Base-by-base conservation (phyloP, 2,113 vertebrate genomes). In the Xenopus borealis region DNA sequence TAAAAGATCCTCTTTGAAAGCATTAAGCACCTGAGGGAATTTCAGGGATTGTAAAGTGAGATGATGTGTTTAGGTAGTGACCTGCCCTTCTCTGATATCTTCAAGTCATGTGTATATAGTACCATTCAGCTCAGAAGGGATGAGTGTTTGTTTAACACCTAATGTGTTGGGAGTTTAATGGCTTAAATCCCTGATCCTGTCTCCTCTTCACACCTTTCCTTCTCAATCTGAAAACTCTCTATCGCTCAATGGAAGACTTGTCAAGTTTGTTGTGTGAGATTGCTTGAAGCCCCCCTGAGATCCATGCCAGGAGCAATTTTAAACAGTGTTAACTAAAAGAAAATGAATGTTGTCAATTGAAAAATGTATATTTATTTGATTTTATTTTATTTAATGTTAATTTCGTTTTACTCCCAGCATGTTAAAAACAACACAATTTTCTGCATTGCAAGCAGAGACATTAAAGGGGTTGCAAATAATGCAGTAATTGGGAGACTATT, bases 121-220 rank as follows among this genome's bases (percentile, higher is more conserved):
- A 70, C 74, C 66, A 77, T 61, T 77, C 74, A 77, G 13, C 59
- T 44, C 47, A 77, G 50, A 77, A 77, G 64, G 67, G 74, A 77
- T 77, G 74, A 70, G 59, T 77, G 66, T 77, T 77, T 77, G 61
- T 77, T 77, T 77, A 77, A 77, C 74, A 77, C 74, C 74, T 70
- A 70, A 77, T 77, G 67, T 77, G 67, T 77, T 62, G 66, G 66
- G 50, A 64, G 59, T 63, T 77, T 77, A 77, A 77, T 77, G 74
- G 59, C n/a, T 64, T 40, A 77, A 70, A 70, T 70, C 67, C 67
- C 67, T 70, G 46, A 45, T n/a, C 64, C 72, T 59, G 12, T 62
- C 73, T 63, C 47, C 14, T 40, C 67, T 77, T 77, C 74, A 77
- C 74, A 77, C 74, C 74, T 77, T 77, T 62, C 52, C 61, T 47